Percentiles rank a stretch among this genome's conserved stretches.
Evolutionary conservation across 1,140 invertebrate species (phyloP).

Genomic region (Drosophila oshimai): DNA sequence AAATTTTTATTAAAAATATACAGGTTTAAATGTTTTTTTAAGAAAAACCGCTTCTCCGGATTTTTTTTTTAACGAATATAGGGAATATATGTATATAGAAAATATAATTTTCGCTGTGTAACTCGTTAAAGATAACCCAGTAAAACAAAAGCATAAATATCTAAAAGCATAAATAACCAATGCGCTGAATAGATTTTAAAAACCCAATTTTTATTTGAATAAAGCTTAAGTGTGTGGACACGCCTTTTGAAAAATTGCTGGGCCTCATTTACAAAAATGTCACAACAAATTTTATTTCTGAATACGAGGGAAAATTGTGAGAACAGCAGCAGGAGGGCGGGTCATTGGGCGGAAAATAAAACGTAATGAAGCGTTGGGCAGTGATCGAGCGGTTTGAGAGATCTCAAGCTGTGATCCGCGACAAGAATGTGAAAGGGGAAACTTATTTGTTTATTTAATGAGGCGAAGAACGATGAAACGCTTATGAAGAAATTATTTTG

Average conservation of each 20-base stretch:
- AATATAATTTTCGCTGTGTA: too few relatives aligned
- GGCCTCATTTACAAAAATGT: constrained; percentile 26
- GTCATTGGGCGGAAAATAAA: constrained; percentile 4
- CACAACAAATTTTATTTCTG: constrained; percentile 10
- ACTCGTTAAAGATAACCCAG: too few relatives aligned
- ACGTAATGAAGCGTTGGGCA: constrained; percentile 4
- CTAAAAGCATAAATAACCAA: background rate
- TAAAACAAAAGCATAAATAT: background rate
- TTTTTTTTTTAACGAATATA: too few relatives aligned
- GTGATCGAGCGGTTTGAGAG: constrained; percentile 16
- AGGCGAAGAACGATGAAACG: background rate
- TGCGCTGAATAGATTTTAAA: background rate
- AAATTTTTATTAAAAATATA: too few relatives aligned
- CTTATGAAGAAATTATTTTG: background rate
- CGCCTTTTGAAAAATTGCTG: constrained; percentile 9
- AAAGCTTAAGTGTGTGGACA: constrained; percentile 7
- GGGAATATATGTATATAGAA: too few relatives aligned
- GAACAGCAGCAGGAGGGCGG: background rate
- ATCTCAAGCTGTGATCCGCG: constrained; percentile 10
- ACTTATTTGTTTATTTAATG: constrained; percentile 2
- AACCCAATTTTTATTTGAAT: constrained; percentile 16
- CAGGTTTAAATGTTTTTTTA: too few relatives aligned
- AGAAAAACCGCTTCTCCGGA: too few relatives aligned
- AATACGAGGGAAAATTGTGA: background rate
- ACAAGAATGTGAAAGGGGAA: background rate